These are phyloP conservation scores for Ginglymostoma cirratum DNA, from an alignment of 2,113 vertebrate species.

Conservation along the genomic window DNA sequence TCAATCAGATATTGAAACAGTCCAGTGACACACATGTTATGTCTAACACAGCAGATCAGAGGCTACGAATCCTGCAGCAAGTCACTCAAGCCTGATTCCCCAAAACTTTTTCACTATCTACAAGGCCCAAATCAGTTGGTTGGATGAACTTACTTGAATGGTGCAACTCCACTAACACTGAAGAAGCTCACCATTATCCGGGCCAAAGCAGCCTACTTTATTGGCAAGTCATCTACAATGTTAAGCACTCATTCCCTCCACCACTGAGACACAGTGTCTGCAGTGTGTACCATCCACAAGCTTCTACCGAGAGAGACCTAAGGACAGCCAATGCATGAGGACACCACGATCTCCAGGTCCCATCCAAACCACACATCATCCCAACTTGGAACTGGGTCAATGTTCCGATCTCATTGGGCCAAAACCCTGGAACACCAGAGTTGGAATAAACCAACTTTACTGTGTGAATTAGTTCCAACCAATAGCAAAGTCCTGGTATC, in stretches of 20 bases:
- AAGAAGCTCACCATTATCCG: neutral
- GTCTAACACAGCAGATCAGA: neutral
- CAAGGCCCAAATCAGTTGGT: neutral
- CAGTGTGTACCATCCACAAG: neutral
- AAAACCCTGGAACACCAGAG: neutral
- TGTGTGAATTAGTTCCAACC: neutral
- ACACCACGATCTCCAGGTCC: neutral
- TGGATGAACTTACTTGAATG: neutral
- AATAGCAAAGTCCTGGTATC: neutral
- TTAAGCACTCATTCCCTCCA: neutral
- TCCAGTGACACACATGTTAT: neutral
- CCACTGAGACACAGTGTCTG: neutral
- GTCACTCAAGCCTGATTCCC: neutral
- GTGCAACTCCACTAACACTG: neutral
- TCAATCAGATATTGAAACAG: neutral
- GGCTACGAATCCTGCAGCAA: neutral
- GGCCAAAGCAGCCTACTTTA: neutral
- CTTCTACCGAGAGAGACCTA: neutral
- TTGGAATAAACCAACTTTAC: neutral
- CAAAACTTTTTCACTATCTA: neutral
- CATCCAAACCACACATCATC: neutral
- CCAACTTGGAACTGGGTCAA: neutral
- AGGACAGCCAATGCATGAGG: too few relatives aligned
- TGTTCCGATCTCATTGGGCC: neutral
- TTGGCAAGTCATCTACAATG: neutral